Evolutionary conservation across 2,113 vertebrate species (phyloP), one percentile per base, ranked within the genome.

Genomic region (Neolamprologus devosi): DNA sequence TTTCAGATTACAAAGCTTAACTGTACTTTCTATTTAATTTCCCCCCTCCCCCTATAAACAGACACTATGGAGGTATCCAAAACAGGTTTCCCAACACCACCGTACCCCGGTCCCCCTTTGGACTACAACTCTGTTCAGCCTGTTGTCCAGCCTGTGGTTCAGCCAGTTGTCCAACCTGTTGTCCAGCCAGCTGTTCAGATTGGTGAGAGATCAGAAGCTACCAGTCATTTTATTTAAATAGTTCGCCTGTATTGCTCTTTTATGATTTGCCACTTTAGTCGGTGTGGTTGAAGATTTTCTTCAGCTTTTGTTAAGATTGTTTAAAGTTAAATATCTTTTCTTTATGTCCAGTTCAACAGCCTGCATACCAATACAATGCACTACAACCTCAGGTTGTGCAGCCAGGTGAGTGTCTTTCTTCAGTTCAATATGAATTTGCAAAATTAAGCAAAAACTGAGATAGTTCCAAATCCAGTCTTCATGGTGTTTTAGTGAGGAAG

Each of bases 21-120:
- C 2, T 28, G 3, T 26, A 3, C 8, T 37, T 16, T 19, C 8
- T 30, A 8, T 63, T n/a, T 63, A 28, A 57, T 58, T 45, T 9
- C 0, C 75, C 42, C 84, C 81, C 8, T 51, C 2, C 4, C 75
- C 33, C n/a, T 63, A 54, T 8, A 42, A 21, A 87, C 78, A 78
- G 68, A 82, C 16, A 92, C 73, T 55, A 93, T 94, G 93, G 84
- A 89, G 8, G 47, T 4, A 78, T 8, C 23, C 40, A 53, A 49
- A 1, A 11, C 4, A 8, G 33, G 14, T 9, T 9, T 26, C 2
- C 3, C 81, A 6, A 57, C 81, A 8, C 91, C 91, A 2, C 89
- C 88, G 0, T 92, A 92, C 63, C 86, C 92, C 0, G 91, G 92
- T 5, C 45, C 53, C 13, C 55, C 85, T 26, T 13, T 82, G 49